Evolutionary conservation across 2,888 invertebrate genomes (phyloP).

Genomic region (Trissolcus brochymenae): DNA sequence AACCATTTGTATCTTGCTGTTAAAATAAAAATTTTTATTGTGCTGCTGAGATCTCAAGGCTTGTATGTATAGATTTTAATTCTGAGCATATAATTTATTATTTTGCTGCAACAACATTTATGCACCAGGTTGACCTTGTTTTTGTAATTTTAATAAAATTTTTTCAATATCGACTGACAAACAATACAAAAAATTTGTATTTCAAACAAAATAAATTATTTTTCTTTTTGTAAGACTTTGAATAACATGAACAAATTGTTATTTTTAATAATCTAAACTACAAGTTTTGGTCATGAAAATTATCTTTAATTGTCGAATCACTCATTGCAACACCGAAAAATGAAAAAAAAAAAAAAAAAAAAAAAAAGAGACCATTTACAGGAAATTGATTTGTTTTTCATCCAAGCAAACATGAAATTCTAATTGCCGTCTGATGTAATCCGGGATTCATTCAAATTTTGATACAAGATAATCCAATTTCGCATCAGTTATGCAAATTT

Average conservation of each 20-base stretch:
- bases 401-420: conserved; percentile 30
- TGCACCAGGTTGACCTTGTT: conserved; percentile 50
- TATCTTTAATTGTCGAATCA: too few relatives aligned
- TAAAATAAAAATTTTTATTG: conserved; percentile 33
- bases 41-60: conserved; percentile 53
- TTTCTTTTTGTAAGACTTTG: neutral
- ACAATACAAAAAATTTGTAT: neutral
- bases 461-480: conserved; percentile 21
- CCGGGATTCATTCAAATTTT: conserved; percentile 10
- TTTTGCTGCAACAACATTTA: conserved; percentile 45
- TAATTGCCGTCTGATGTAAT: conserved; percentile 37
- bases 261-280: too few relatives aligned
- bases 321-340: neutral
- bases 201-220: neutral
- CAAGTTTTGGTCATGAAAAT: neutral
- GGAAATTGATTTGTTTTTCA: conserved; percentile 33
- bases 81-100: conserved; percentile 51
- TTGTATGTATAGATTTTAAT: conserved; percentile 31
- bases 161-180: conserved; percentile 6
- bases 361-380: conserved; percentile 1
- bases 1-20: neutral
- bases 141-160: conserved; percentile 46
- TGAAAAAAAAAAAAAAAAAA: neutral
- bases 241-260: neutral
- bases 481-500: too few relatives aligned